These are phyloP conservation scores for Serilophus lunatus DNA, from an alignment of 2,113 vertebrate species.

Conservation along the genomic window DNA sequence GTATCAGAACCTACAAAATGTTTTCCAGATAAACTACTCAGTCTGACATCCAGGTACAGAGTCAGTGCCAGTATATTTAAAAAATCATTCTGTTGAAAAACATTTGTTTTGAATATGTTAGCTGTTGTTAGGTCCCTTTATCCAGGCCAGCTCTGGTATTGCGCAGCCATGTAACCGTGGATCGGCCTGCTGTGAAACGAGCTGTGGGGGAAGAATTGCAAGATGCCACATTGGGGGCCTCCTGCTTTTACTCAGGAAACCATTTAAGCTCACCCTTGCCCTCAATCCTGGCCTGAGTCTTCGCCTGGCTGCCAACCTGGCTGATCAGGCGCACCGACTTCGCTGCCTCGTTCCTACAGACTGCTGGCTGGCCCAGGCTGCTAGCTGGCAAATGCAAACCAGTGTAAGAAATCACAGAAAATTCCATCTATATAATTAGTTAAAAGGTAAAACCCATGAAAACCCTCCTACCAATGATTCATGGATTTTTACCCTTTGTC, in stretches of 20 bases:
- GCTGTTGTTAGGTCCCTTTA: neutral
- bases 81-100: neutral
- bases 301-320: neutral
- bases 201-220: neutral
- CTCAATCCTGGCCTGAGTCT: neutral
- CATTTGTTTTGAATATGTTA: neutral
- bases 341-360: neutral
- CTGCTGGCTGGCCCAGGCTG: neutral
- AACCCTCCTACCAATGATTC: neutral
- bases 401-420: neutral
- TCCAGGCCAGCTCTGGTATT: neutral
- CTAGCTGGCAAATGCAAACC: neutral
- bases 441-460: neutral
- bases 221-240: neutral
- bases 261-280: neutral
- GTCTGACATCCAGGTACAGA: neutral
- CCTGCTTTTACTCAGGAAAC: neutral
- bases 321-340: fast-evolving
- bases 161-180: neutral
- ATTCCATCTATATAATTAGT: neutral
- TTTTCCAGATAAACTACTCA: neutral
- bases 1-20: neutral
- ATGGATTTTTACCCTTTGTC: neutral
- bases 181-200: neutral
- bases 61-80: neutral